Percentiles rank a stretch among this genome's conserved stretches.
Conservation (phyloP, 2,888 invertebrate species). For the Camptogramma bilineatum region DNA sequence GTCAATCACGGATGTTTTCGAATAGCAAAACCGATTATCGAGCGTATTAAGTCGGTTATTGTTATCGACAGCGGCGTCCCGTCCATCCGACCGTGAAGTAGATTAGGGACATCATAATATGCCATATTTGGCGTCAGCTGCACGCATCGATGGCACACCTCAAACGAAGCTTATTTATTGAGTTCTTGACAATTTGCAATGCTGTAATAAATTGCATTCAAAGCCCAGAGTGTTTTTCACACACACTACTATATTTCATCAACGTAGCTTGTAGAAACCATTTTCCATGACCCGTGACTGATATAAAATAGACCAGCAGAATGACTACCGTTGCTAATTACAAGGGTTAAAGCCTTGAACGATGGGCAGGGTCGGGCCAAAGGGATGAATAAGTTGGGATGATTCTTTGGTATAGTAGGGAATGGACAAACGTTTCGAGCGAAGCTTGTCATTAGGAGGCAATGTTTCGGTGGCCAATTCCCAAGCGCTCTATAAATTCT, state of each 20-base stretch:
- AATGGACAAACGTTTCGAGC: conserved; percentile 58
- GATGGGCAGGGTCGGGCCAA: conserved; percentile 57
- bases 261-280: conserved; percentile 9
- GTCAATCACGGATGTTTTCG: conserved; percentile 83
- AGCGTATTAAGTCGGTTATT: conserved; percentile 84
- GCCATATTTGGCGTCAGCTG: conserved; percentile 83
- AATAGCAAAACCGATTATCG: conserved; percentile 85
- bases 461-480: conserved; percentile 58
- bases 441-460: conserved; percentile 71
- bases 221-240: neutral
- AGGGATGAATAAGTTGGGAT: conserved; percentile 74
- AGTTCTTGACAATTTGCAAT: conserved; percentile 32
- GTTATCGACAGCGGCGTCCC: conserved; percentile 79
- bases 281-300: conserved; percentile 41
- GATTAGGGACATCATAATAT: conserved; percentile 84
- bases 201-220: conserved; percentile 16
- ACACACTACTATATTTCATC: conserved; percentile 1
- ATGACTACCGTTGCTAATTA: conserved; percentile 70
- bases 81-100: conserved; percentile 78
- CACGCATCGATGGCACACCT: conserved; percentile 71
- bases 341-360: conserved; percentile 67
- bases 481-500: conserved; percentile 19
- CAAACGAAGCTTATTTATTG: conserved; percentile 40
- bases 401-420: conserved; percentile 69
- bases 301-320: conserved; percentile 51